phyloP scores from a whole-genome alignment of 1,140 invertebrate genomes.

The Pinna nobilis region DNA sequence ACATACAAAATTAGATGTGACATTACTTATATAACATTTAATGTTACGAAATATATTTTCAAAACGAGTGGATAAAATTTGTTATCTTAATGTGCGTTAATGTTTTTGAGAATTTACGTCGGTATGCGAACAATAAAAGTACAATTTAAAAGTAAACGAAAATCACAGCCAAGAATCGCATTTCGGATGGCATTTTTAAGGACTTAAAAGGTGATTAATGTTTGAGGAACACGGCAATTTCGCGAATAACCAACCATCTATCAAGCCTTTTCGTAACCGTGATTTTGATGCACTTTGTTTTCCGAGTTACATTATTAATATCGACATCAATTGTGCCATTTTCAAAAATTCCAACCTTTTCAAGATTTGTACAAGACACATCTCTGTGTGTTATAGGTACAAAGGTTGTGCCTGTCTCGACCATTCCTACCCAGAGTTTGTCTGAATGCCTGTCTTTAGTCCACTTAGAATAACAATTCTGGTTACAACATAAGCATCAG shows the following conservation, averaged over 20 bases:
- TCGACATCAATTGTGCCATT: not conserved
- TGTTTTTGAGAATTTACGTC: too few species aligned
- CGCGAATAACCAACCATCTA: not conserved
- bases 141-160: too few species aligned
- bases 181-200: too few species aligned
- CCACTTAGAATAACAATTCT: slow-evolving; percentile 6
- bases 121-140: too few species aligned
- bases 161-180: too few species aligned
- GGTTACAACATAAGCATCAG: not conserved
- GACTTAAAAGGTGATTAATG: too few species aligned
- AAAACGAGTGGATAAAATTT: too few species aligned
- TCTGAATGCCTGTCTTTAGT: not conserved
- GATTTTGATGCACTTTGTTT: not conserved
- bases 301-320: not conserved
- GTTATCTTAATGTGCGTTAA: too few species aligned
- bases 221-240: slow-evolving; percentile 15
- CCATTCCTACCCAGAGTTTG: not conserved
- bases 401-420: not conserved
- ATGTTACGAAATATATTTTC: too few species aligned
- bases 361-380: not conserved
- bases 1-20: too few species aligned
- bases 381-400: not conserved
- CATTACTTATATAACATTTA: too few species aligned
- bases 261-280: not conserved
- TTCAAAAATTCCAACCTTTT: not conserved